These are phyloP conservation scores for Orycteropus afer DNA, from an alignment of 2,113 vertebrate genomes.

Conservation along the genomic window DNA sequence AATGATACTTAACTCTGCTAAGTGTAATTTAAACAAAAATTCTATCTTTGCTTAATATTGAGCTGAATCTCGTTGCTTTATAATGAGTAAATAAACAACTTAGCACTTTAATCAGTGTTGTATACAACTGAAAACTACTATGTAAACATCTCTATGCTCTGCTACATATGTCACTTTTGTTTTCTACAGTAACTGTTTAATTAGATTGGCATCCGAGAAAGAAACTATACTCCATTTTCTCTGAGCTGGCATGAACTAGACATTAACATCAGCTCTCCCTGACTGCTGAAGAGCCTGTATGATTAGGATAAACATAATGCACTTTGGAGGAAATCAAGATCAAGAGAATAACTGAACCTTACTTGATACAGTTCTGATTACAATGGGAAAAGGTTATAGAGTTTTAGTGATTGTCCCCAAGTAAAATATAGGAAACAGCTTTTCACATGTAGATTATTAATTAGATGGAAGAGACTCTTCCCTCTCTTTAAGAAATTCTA, in stretches of 20 bases:
- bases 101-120: conserved; percentile 78
- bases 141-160: conserved; percentile 79
- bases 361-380: conserved; percentile 44
- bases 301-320: conserved; percentile 36
- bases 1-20: conserved; percentile 77
- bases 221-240: conserved; percentile 68
- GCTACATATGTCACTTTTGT: conserved; percentile 76
- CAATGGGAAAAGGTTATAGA: neutral
- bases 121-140: conserved; percentile 79
- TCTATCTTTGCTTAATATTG: conserved; percentile 70
- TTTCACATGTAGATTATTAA: conserved; percentile 52
- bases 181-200: conserved; percentile 77
- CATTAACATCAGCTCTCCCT: conserved; percentile 34
- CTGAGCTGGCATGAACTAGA: conserved; percentile 51
- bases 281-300: conserved; percentile 45
- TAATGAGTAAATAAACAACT: conserved; percentile 80
- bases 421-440: neutral
- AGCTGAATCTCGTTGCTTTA: conserved; percentile 61
- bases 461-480: neutral
- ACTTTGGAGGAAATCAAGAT: conserved; percentile 30
- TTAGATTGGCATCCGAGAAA: conserved; percentile 76
- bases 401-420: conserved; percentile 1
- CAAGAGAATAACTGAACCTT: conserved; percentile 5
- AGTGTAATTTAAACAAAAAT: conserved; percentile 79
- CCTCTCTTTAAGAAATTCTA: conserved; percentile 56